Evolutionary conservation across 92 coral and sea anemone species (phyloP), one percentile per base, ranked within the genome.

Genomic region (Palythoa grandiflora): DNA sequence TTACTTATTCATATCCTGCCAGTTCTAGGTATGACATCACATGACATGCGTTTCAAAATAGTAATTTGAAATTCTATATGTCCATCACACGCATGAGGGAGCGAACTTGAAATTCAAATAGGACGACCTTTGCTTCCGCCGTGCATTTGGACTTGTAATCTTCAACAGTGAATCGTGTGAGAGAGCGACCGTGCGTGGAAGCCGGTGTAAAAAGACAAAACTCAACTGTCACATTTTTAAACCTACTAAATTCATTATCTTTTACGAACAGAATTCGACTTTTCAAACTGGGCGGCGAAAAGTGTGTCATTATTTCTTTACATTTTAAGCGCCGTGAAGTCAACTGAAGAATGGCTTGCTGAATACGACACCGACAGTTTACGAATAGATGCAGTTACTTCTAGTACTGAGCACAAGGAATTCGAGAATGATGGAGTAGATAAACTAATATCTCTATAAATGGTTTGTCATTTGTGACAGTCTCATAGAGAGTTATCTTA

Each of bases 11-110:
- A 71, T 77, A 35, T 37, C 66, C 40, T 52, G 61, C 39, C 48
- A 53, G 83, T 38, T 21, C 39, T 53, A 8, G 65, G 50, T 21
- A 77, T 77, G 83, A 77, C 83, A 55, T 81, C 86, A 81, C 86
- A 70, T 81, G 86, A 66, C 75, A 66, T 9, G 75, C 75, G 75
- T 66, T 81, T 70, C 17, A 70, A 70, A 35, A 20, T 47, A 66
- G 63, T 44, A 65, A 81, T 81, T 66, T 81, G 75, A 63, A 81
- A 81, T 81, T 66, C 74, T 81, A 81, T 81, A 68, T 66, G 86
- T 66, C 38, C 65, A 66, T 68, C 15, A 28, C 75, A 81, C 86
- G 86, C 86, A 66, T 81, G 86, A 66, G 10, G 9, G 75, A 61
- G 74, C 86, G 48, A 65, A 81, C 75, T 65, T 48, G 54, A 68